Conservation (phyloP, 2,888 invertebrate genomes). For the Leistus spinibarbis region DNA sequence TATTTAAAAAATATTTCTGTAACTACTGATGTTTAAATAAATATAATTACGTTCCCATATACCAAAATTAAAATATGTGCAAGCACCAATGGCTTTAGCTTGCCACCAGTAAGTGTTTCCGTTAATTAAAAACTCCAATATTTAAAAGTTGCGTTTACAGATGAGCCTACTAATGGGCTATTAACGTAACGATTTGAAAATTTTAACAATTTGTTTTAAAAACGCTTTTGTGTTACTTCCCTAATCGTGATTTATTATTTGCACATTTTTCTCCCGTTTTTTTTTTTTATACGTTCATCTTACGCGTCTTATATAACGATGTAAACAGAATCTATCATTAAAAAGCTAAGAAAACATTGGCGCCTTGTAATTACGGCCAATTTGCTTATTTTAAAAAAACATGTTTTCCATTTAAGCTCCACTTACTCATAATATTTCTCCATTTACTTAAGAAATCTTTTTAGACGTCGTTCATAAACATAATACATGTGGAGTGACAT, state of each 20-base stretch:
- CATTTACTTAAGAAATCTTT: neutral
- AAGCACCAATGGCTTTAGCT: too few species aligned
- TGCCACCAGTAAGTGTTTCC: too few species aligned
- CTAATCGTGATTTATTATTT: slow-evolving; percentile 36
- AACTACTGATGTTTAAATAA: too few species aligned
- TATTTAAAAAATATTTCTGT: too few species aligned
- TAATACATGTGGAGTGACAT: neutral
- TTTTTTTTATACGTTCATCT: slow-evolving; percentile 4
- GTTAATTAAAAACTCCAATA: too few species aligned
- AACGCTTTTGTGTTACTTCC: slow-evolving; percentile 31
- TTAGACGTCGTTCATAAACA: neutral
- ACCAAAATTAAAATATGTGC: too few species aligned
- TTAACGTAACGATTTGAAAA: slow-evolving; percentile 33
- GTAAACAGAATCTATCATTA: slow-evolving; percentile 38
- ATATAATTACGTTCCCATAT: too few species aligned
- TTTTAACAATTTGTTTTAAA: slow-evolving; percentile 33
- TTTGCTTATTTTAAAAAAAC: neutral
- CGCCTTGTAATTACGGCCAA: slow-evolving; percentile 17
- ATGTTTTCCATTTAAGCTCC: neutral
- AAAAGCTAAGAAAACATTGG: slow-evolving; percentile 15
- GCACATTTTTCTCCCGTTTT: slow-evolving; percentile 6
- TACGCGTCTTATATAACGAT: slow-evolving; percentile 36
- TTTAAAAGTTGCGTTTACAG: neutral
- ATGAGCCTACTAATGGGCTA: slow-evolving; percentile 19
- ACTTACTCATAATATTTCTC: neutral